These are phyloP conservation scores for Jaculus jaculus DNA, from an alignment of 2,113 vertebrate species.

Conservation along the genomic window DNA sequence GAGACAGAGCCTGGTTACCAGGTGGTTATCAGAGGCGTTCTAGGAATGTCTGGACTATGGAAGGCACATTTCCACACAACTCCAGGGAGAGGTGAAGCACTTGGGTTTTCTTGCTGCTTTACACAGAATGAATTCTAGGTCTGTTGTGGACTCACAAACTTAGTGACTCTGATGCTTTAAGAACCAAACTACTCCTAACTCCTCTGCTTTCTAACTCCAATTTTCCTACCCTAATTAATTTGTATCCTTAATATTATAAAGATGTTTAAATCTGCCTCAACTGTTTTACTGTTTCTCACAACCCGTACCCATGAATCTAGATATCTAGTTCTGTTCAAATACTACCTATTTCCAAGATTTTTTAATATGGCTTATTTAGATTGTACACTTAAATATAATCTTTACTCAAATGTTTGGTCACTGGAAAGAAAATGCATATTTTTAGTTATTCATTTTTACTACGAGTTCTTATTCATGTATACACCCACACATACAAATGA, in stretches of 20 bases:
- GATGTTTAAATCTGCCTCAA: neutral
- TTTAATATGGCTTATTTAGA: neutral
- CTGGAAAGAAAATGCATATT: constrained; percentile 44
- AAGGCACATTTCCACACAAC: no score
- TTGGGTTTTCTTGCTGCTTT: no score
- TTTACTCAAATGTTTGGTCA: constrained; percentile 35
- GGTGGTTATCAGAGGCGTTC: no score
- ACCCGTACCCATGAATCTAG: neutral
- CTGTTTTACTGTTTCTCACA: neutral
- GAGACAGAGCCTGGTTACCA: no score
- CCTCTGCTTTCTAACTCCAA: neutral
- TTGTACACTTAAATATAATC: constrained; percentile 44
- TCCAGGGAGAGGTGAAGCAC: no score
- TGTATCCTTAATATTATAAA: neutral
- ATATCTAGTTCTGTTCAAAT: neutral
- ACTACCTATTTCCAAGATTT: neutral
- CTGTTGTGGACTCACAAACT: no score
- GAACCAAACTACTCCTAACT: no score
- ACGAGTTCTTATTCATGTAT: constrained; percentile 47
- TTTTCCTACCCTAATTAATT: neutral
- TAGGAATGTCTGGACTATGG: no score
- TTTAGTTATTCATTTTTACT: constrained; percentile 46
- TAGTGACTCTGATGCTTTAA: no score
- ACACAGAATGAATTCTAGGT: no score
- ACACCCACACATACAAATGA: constrained; percentile 61